Base-by-base conservation (phyloP, 2,888 invertebrate species). In the Pocota personata region DNA sequence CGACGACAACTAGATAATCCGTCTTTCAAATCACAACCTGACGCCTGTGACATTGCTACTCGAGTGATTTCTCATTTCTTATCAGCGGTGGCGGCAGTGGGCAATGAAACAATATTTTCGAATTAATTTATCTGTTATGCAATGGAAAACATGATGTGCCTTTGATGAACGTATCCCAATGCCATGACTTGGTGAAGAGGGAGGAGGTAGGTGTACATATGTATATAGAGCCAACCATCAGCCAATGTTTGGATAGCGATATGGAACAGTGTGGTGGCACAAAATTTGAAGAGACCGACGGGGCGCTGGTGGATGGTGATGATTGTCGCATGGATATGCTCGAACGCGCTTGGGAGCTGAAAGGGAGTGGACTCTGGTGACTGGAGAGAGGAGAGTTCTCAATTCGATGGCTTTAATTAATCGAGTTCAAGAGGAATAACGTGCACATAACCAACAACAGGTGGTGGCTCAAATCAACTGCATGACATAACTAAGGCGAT, bases 41-140 rank as follows among this genome's bases (percentile, higher is more conserved):
- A 62, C 67, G 62, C 37, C 52, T 69, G 16, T 67, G 67, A 67
- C 66, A 73, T 76, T 82, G 76, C 60, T 57, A 14, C 75, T 66
- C 30, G 37, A 77, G 69, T 69, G 77, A 69, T 60, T 77, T 77
- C 58, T 50, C 67, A 60, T 77, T 77, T 52, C 79, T 79, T 79
- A 79, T 79, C 79, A 72, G 48, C 8, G 43, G 1, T 16, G 10
- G 2, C 14, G 12, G 7, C n/a, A 3, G 4, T 60, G 50, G 14
- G 43, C 27, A 58, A 37, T 46, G 40, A 16, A 30, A 48, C 50
- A 35, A 52, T 16, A 57, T 69, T 32, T 43, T 57, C 57, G 37
- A 69, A 52, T 67, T 35, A 52, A 52, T 52, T 67, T 32, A 46
- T 46, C 46, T 52, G 37, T 52, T 52, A 67, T 52, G 50, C 50